phyloP scores from a whole-genome alignment of 2,113 vertebrate species.

The Arothron firmamentum region DNA sequence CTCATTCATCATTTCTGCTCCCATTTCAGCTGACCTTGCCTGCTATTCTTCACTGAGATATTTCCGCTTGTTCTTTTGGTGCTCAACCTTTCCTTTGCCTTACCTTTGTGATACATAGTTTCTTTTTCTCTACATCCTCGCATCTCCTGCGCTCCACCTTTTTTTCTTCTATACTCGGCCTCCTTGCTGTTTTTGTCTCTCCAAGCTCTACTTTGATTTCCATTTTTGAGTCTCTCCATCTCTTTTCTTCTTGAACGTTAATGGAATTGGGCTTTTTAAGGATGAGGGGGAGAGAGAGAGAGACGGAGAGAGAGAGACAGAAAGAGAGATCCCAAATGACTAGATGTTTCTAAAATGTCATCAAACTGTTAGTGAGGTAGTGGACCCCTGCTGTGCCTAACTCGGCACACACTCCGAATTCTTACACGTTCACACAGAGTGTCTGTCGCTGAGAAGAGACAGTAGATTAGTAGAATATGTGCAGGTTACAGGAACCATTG shows the following conservation, averaged over 20 bases:
- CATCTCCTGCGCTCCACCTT: neutral
- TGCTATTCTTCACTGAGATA: slow-evolving; percentile 59
- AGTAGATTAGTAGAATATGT: slow-evolving; percentile 35
- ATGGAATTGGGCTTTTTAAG: slow-evolving; percentile 44
- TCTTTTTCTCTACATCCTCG: slow-evolving; percentile 13
- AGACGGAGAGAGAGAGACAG: too few relatives aligned
- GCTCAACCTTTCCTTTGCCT: slow-evolving; percentile 27
- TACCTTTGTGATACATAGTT: slow-evolving; percentile 15
- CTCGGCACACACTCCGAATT: slow-evolving; percentile 32
- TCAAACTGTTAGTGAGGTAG: slow-evolving; percentile 53
- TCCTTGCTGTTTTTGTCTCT: slow-evolving; percentile 4
- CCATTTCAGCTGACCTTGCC: slow-evolving; percentile 48
- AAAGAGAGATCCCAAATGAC: slow-evolving; percentile 45
- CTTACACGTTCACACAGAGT: slow-evolving; percentile 18
- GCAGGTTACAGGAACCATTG: neutral
- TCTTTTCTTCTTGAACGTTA: slow-evolving; percentile 25
- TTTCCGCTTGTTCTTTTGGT: slow-evolving; percentile 52
- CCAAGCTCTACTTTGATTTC: slow-evolving; percentile 3
- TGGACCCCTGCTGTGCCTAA: slow-evolving; percentile 54
- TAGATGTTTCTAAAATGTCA: slow-evolving; percentile 59
- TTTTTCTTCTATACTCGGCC: neutral
- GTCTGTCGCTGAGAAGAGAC: slow-evolving; percentile 28
- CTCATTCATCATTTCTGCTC: slow-evolving; percentile 66
- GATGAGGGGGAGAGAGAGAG: slow-evolving; percentile 17
- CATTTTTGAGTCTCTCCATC: neutral